Evolutionary conservation across 1,140 invertebrate species (phyloP), one percentile per base, ranked within the genome.

Genomic region (Pseudomyrmex sp.): DNA sequence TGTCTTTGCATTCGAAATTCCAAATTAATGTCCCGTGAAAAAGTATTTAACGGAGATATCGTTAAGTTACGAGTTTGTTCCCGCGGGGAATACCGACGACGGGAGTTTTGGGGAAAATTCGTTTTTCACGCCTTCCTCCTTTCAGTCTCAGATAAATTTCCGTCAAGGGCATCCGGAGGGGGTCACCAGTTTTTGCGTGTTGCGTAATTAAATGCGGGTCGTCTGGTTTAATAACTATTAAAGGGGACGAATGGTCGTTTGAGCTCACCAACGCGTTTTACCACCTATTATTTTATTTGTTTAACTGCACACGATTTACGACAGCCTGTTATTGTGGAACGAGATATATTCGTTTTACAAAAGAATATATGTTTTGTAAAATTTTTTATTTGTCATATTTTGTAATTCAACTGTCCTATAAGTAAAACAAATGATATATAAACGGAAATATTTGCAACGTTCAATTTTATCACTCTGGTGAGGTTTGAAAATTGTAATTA

Each of bases 121-220:
- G 80, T 82, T 85, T 83, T 84, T 35, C 61, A 69, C 82, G 73
- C 82, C 58, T 72, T 65, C 56, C 82, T 84, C 62, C 85, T 86
- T 84, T 84, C 85, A 73, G 73, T 73, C 85, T 72, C 82, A 69
- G 58, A 86, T 84, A 86, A 86, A 86, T 86, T 86, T 79, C 54
- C 80, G 72, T 59, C 84, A 76, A 77, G 84, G 73, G 77, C 82
- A 72, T 66, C 73, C 82, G 26, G 59, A 85, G 73, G 5, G 63
- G 82, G 73, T 84, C 82, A 70, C 23, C 50, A 66, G 66, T 84
- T 84, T 84, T 84, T 77, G 85, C 59, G 73, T 72, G 85, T 84
- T 70, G 61, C 54, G 59, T 86, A 86, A 84, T 84, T 72, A 84
- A 85, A 85, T 70, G 82, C 82, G 66, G 66, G 72, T 82, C 62